Evolutionary conservation across 37 sponge, comb jelly and placozoan species (phyloP).

Genomic region (Bolinopsis microptera): DNA sequence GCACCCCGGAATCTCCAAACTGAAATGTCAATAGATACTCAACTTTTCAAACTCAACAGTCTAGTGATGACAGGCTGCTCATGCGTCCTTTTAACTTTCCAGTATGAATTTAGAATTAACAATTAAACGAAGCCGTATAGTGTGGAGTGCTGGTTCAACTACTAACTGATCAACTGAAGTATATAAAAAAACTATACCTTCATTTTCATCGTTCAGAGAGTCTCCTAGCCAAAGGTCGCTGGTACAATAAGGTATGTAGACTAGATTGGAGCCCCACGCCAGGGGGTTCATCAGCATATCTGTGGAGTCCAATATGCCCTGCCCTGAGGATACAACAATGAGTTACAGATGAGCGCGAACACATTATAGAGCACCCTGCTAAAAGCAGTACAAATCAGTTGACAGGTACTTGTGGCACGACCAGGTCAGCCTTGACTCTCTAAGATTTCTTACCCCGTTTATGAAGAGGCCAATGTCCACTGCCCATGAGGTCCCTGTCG

Average conservation of each 20-base stretch:
- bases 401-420: background rate
- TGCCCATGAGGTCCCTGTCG: conserved; percentile 1
- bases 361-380: too few relatives aligned
- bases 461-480: background rate
- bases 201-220: conserved; percentile 1
- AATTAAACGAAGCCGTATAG: background rate
- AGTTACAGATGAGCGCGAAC: too few relatives aligned
- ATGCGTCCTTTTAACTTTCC: background rate
- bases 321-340: background rate
- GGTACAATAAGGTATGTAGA: conserved; percentile 53
- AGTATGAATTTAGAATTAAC: background rate
- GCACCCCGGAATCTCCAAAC: conserved; percentile 44
- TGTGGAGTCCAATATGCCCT: conserved; percentile 25
- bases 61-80: background rate
- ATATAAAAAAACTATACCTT: background rate
- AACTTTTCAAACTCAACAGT: background rate
- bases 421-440: background rate
- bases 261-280: conserved; percentile 52
- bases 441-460: background rate
- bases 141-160: background rate
- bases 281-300: conserved; percentile 5
- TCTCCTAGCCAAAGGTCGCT: conserved; percentile 58
- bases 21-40: conserved; percentile 17
- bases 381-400: background rate
- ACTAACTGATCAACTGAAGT: background rate